A percentile compares a stretch with the other conserved stretches of the same genome.
These are phyloP conservation scores for Caenorhabditis sp. DNA, from an alignment of 2,888 invertebrate genomes.

Conservation along the genomic window DNA sequence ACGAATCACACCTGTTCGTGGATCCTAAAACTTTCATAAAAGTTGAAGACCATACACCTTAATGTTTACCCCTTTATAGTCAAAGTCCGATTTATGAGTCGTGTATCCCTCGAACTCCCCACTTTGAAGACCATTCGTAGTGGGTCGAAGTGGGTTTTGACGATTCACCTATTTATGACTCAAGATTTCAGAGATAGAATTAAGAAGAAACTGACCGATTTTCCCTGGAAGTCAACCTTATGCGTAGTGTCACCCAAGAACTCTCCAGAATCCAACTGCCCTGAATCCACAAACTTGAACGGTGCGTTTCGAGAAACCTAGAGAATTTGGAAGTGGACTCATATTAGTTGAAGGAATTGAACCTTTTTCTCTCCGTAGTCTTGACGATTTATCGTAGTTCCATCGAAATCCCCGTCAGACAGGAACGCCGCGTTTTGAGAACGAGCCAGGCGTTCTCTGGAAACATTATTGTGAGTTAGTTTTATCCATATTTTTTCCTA, in stretches of 20 bases:
- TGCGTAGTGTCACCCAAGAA: slow-evolving; percentile 60
- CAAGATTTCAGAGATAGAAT: background rate
- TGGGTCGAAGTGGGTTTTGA: slow-evolving; percentile 53
- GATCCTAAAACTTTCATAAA: slow-evolving; percentile 18
- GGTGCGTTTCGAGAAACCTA: slow-evolving; percentile 55
- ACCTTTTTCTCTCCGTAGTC: slow-evolving; percentile 63
- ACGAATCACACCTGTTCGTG: slow-evolving; percentile 21
- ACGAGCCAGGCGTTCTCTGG: slow-evolving; percentile 30
- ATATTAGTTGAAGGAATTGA: background rate
- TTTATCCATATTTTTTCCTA: background rate
- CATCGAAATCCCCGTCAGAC: slow-evolving; percentile 66
- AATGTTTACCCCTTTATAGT: slow-evolving; percentile 58
- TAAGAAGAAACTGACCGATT: slow-evolving; percentile 29
- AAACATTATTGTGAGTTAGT: background rate
- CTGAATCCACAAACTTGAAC: slow-evolving; percentile 59
- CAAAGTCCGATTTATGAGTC: slow-evolving; percentile 70
- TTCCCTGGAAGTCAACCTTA: slow-evolving; percentile 54
- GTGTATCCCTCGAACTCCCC: slow-evolving; percentile 72
- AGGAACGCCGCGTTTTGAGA: slow-evolving; percentile 48
- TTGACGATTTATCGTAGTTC: slow-evolving; percentile 64
- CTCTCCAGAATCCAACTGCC: slow-evolving; percentile 35
- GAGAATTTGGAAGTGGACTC: background rate
- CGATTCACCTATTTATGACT: slow-evolving; percentile 42
- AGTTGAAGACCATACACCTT: background rate
- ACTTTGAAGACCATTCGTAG: slow-evolving; percentile 49